Percentiles rank a stretch among this genome's conserved stretches.
Evolutionary conservation across 2,888 invertebrate genomes (phyloP).

Genomic region (Tortrix viridana): DNA sequence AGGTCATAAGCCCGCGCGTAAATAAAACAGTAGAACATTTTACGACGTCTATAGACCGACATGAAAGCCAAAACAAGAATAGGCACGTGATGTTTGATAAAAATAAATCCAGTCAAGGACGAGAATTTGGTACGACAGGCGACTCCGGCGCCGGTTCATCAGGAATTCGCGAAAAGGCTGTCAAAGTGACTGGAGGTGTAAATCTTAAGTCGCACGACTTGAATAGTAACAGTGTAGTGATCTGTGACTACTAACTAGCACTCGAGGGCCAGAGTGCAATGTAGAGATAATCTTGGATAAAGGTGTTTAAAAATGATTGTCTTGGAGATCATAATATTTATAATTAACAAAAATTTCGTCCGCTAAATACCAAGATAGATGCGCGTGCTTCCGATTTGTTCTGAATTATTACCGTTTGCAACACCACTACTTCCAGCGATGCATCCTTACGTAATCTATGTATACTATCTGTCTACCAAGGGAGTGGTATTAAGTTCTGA

Average conservation of each 20-base stretch:
- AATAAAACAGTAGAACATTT: constrained; percentile 23
- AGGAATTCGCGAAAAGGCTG: constrained; percentile 19
- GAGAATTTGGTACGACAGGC: background rate
- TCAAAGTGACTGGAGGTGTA: constrained; percentile 17
- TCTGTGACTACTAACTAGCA: constrained; percentile 25
- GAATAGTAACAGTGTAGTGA: constrained; percentile 22
- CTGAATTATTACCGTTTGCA: no score
- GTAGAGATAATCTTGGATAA: background rate
- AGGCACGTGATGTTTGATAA: constrained; percentile 16
- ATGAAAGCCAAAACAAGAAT: constrained; percentile 20
- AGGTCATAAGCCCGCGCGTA: constrained; percentile 5
- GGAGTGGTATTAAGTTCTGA: no score
- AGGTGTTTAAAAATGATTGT: background rate
- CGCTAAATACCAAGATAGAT: no score
- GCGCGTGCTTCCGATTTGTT: no score
- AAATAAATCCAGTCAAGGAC: constrained; percentile 34
- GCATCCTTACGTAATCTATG: no score
- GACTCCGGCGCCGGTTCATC: constrained; percentile 15
- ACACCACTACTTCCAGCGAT: no score
- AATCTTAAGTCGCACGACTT: constrained; percentile 20
- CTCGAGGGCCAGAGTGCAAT: background rate
- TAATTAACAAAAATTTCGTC: no score
- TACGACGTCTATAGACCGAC: constrained; percentile 23
- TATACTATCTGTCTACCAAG: no score
- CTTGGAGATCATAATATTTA: no score